Evolutionary conservation across 2,113 vertebrate species (phyloP).

Genomic region (Zosterops hypoxanthus): DNA sequence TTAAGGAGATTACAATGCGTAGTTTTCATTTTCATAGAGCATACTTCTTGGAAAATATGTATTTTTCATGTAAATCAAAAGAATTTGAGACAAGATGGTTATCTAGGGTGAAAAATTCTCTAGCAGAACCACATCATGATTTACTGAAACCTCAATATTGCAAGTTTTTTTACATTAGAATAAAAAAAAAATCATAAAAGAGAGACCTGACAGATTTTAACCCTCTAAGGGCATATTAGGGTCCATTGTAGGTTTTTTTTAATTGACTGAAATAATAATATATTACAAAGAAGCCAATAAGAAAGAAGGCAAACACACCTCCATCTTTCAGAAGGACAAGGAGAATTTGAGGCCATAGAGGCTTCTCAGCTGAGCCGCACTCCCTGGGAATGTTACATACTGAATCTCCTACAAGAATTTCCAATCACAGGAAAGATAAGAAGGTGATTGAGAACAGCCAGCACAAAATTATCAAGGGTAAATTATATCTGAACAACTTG

Average conservation of each 20-base stretch:
- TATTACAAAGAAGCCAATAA: neutral
- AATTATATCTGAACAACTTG: constrained; percentile 33
- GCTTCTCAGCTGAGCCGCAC: neutral
- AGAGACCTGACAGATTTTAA: neutral
- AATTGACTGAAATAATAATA: neutral
- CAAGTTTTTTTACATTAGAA: neutral
- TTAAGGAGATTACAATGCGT: neutral
- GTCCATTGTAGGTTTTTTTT: neutral
- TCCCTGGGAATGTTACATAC: neutral
- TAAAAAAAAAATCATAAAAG: neutral
- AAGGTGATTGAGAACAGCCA: neutral
- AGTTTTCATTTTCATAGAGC: neutral
- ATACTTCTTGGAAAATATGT: neutral
- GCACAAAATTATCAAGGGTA: neutral
- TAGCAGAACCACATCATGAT: neutral
- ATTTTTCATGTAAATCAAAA: neutral
- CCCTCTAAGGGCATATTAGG: neutral
- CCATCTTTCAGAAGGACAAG: neutral
- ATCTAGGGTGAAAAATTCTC: neutral
- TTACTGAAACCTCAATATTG: neutral
- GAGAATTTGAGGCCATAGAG: neutral
- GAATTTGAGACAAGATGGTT: neutral
- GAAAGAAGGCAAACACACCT: neutral
- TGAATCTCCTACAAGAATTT: neutral
- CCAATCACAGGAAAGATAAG: neutral